These are phyloP conservation scores for Sula dactylatra DNA, from an alignment of 2,113 vertebrate species.

Conservation along the genomic window DNA sequence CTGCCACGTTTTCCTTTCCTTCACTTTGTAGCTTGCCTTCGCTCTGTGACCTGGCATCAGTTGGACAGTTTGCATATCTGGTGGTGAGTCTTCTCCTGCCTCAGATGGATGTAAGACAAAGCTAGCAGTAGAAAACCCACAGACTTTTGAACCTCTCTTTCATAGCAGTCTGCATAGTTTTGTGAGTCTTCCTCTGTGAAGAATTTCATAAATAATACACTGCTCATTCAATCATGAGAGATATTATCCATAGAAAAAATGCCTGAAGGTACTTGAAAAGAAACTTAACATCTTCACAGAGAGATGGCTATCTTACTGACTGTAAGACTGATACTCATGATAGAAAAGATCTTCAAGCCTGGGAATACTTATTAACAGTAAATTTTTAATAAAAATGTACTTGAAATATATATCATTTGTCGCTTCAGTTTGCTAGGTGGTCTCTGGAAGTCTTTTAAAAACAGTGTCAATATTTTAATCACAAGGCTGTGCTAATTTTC, in stretches of 20 bases:
- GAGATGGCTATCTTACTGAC: neutral
- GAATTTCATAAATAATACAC: neutral
- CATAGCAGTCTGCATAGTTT: neutral
- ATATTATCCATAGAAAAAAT: neutral
- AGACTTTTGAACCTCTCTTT: neutral
- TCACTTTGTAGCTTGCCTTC: neutral
- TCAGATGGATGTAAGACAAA: neutral
- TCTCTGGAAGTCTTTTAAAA: neutral
- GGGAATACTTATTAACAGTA: neutral
- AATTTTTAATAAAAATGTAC: neutral
- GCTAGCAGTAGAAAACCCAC: neutral
- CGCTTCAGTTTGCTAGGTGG: neutral
- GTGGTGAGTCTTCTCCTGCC: neutral
- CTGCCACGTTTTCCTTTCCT: neutral
- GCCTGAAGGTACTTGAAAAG: neutral
- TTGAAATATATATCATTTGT: neutral
- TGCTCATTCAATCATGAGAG: neutral
- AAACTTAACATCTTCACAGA: neutral
- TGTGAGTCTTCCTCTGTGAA: neutral
- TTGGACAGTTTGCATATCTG: neutral
- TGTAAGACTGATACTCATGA: neutral
- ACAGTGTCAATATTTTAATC: neutral
- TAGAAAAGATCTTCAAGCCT: neutral
- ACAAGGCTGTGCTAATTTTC: neutral
- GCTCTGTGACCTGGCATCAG: neutral